phyloP scores from a whole-genome alignment of 2,113 vertebrate genomes.

The Crotalus helleri region DNA sequence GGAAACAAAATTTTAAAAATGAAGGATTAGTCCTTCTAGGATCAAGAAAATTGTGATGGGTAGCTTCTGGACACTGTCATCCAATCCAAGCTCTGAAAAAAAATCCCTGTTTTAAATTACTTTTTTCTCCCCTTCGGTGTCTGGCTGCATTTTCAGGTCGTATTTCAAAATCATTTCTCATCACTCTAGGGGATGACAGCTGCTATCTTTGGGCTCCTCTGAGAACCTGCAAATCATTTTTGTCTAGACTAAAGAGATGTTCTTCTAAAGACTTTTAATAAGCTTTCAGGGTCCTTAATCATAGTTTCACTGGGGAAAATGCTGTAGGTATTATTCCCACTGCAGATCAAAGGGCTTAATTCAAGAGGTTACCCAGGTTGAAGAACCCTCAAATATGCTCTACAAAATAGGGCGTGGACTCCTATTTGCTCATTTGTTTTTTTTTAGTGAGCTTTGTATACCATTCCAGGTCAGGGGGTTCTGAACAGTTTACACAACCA shows the following conservation, averaged over 20 bases:
- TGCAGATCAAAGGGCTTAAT: background rate
- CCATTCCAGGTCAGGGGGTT: background rate
- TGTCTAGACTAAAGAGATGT: slow-evolving; percentile 25
- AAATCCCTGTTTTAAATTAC: slow-evolving; percentile 8
- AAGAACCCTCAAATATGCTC: background rate
- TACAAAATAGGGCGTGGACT: background rate
- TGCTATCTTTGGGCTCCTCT: slow-evolving; percentile 20
- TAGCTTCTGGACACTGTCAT: background rate
- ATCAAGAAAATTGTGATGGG: background rate
- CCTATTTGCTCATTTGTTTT: background rate
- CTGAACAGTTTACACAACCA: background rate
- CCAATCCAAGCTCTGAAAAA: background rate
- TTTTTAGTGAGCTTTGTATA: background rate
- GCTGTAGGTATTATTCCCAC: background rate
- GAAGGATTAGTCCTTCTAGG: background rate
- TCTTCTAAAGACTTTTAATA: slow-evolving; percentile 29
- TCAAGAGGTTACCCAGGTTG: background rate
- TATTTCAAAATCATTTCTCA: slow-evolving; percentile 25
- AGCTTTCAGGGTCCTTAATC: slow-evolving; percentile 12
- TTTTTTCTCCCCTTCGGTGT: background rate
- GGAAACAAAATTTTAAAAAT: background rate
- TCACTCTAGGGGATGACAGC: slow-evolving; percentile 26
- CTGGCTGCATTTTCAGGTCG: slow-evolving; percentile 12
- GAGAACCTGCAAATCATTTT: slow-evolving; percentile 32
- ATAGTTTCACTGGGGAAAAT: background rate